Conservation (phyloP, 2,797 vertebrate genomes). For the Apodemus agrarius region DNA sequence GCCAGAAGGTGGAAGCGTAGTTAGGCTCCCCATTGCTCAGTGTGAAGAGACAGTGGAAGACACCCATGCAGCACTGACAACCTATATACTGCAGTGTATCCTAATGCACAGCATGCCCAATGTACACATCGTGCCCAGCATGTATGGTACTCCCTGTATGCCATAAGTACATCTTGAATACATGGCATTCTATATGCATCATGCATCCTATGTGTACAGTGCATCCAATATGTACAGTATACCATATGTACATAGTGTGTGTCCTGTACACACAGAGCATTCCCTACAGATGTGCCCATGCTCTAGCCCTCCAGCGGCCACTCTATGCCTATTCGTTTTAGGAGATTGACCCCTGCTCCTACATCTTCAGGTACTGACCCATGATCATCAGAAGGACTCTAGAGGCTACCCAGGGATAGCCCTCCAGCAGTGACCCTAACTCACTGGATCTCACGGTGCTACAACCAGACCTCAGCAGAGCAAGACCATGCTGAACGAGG, state of each 20-base stretch:
- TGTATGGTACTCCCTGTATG: not conserved
- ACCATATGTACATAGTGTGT: not conserved
- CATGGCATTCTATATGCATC: not conserved
- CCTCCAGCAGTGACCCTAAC: not conserved
- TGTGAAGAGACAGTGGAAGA: not conserved
- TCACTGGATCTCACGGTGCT: not conserved
- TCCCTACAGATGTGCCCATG: no score
- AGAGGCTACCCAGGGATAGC: no score
- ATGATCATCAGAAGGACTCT: not conserved
- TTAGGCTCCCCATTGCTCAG: not conserved
- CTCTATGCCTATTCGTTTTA: not conserved
- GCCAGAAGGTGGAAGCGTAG: not conserved
- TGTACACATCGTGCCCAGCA: not conserved
- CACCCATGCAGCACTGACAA: not conserved
- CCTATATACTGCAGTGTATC: no score
- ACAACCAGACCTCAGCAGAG: no score
- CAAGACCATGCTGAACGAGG: not conserved
- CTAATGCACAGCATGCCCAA: not conserved
- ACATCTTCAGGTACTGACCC: not conserved
- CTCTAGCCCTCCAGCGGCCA: not conserved
- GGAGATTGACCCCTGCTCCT: not conserved
- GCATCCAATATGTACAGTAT: not conserved
- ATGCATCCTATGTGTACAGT: not conserved
- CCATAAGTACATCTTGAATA: not conserved
- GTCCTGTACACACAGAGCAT: not conserved